phyloP scores from a whole-genome alignment of 2,113 vertebrate species.

The Aplodontia rufa region DNA sequence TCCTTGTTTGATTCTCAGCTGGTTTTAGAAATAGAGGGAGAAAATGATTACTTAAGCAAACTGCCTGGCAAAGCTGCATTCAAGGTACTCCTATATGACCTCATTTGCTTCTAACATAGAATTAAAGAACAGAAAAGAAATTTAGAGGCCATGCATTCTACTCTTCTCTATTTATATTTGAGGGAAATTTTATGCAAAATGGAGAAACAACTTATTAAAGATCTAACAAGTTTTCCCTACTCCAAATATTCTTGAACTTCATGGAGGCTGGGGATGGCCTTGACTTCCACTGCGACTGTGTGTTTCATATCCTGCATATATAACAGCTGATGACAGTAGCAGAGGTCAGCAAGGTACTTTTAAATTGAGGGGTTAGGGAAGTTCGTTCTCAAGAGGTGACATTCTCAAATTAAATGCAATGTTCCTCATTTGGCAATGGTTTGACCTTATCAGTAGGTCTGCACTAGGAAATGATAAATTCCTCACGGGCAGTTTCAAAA shows the following conservation, averaged over 20 bases:
- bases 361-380: not conserved
- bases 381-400: not conserved
- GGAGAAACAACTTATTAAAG: not conserved
- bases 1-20: constrained; percentile 33
- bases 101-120: constrained; percentile 24
- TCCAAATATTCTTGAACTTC: not conserved
- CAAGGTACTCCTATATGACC: not conserved
- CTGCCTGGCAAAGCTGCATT: not conserved
- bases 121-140: not conserved
- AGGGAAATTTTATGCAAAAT: not conserved
- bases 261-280: not conserved
- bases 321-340: not conserved
- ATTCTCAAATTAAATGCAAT: not conserved
- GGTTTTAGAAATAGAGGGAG: constrained; percentile 54
- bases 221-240: not conserved
- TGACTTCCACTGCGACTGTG: not conserved
- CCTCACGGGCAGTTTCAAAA: not conserved
- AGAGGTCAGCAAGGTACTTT: not conserved
- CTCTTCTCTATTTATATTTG: not conserved
- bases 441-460: not conserved
- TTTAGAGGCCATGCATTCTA: not conserved
- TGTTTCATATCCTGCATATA: not conserved
- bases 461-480: not conserved
- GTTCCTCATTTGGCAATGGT: not conserved
- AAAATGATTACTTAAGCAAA: constrained; percentile 60